Evolutionary conservation across 1,140 invertebrate species (phyloP), one percentile per base, ranked within the genome.

Genomic region (Piezodorus guildinii): DNA sequence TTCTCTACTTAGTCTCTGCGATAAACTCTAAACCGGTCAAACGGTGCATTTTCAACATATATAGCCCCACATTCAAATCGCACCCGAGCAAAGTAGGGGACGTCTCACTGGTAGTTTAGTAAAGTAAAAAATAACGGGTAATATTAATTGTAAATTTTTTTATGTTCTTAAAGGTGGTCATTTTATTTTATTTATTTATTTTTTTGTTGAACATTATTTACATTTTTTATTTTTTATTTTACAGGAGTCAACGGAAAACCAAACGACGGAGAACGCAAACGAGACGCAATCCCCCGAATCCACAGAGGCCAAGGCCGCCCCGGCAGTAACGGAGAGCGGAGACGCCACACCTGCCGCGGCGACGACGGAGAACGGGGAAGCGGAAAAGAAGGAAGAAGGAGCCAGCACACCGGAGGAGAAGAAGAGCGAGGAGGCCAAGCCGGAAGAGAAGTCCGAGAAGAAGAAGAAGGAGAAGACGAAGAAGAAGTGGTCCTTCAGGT

Each of bases 401-500:
- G 19, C 56, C 15, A 25, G 23, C 21, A 56, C 19, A 3, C 52
- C 52, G 14, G 19, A 17, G n/a, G 63, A 56, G 34, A 56, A 56
- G n/a, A 64, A 66, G 64, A 62, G 63, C 25, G 66, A 66, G 27
- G 62, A 68, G 6, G 19, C 52, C 15, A 66, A 64, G 17, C 45
- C 54, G 12, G 67, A 65, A 10, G 68, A 69, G 60, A 49, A 61
- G 62, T 70, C 68, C 15, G 65, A 67, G 19, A 78, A 80, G 70
- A 83, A 83, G 69, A 88, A 89, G 76, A 87, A 89, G 73, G 85
- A 88, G 68, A 86, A 87, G 78, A 83, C 84, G 30, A 90, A 88
- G 79, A 90, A 88, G 80, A 89, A 89, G 77, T 90, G 87, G 87
- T 89, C 87, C 67, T 86, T 89, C 77, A 83, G 87, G 71, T 87